phyloP scores from a whole-genome alignment of 2,888 invertebrate species.

The Gastrophysa polygoni region DNA sequence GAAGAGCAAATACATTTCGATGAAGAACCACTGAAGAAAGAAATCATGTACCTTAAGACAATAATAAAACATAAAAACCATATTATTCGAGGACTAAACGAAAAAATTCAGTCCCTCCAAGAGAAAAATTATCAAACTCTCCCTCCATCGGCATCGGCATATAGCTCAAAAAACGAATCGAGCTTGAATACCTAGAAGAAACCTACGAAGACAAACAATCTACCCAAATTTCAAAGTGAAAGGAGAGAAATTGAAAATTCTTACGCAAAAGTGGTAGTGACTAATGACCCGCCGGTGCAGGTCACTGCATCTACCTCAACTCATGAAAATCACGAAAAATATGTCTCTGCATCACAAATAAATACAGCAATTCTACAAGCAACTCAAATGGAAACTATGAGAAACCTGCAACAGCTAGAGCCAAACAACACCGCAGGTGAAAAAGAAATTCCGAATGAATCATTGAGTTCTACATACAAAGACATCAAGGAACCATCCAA shows the following conservation, averaged over 20 bases:
- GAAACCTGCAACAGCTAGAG: no score
- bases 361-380: no score
- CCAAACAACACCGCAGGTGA: background rate
- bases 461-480: constrained; percentile 4
- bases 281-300: constrained; percentile 4
- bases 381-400: no score
- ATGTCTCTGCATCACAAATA: no score
- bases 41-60: background rate
- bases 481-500: constrained; percentile 6
- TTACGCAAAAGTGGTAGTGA: background rate
- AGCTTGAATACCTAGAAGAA: constrained; percentile 1
- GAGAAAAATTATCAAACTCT: background rate
- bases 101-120: constrained; percentile 3
- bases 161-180: background rate
- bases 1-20: background rate
- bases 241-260: constrained; percentile 2
- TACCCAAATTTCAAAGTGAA: background rate
- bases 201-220: constrained; percentile 1
- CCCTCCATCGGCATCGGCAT: background rate
- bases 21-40: constrained; percentile 1
- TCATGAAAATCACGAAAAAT: no score
- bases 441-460: constrained; percentile 4
- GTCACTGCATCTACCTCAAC: constrained; percentile 4
- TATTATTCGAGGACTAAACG: background rate
- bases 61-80: background rate